Conservation (phyloP, 2,113 vertebrate species). For the Hippocampus mohnikei region DNA sequence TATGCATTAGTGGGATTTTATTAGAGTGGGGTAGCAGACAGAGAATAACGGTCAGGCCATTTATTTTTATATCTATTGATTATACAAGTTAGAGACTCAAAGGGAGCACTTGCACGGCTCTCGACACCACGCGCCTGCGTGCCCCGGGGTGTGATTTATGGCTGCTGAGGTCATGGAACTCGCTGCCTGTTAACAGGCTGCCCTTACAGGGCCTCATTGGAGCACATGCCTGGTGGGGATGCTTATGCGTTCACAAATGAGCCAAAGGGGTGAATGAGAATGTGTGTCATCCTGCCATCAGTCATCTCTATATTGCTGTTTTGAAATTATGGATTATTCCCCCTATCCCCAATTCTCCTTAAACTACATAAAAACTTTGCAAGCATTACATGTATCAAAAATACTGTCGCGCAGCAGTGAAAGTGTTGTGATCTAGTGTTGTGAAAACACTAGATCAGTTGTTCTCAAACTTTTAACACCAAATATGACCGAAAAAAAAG, state of each 20-base stretch:
- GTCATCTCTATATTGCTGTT: background rate
- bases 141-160: slow-evolving; percentile 73
- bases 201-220: slow-evolving; percentile 57
- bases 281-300: background rate
- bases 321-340: background rate
- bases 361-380: background rate
- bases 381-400: too few species aligned
- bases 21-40: slow-evolving; percentile 74
- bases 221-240: slow-evolving; percentile 43
- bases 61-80: slow-evolving; percentile 85
- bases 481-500: too few species aligned
- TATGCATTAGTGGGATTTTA: slow-evolving; percentile 84
- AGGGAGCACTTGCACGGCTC: slow-evolving; percentile 51
- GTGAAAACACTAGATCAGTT: too few species aligned
- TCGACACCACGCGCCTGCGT: slow-evolving; percentile 49
- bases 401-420: too few species aligned
- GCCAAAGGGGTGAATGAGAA: slow-evolving; percentile 31
- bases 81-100: slow-evolving; percentile 79
- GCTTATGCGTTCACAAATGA: slow-evolving; percentile 37
- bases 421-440: too few species aligned
- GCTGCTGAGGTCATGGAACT: slow-evolving; percentile 72
- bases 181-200: slow-evolving; percentile 67
- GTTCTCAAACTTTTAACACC: too few species aligned
- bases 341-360: background rate
- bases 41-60: slow-evolving; percentile 79